Evolutionary conservation across 2,888 invertebrate genomes (phyloP), one percentile per base, ranked within the genome.

Genomic region (Heliconius erato): DNA sequence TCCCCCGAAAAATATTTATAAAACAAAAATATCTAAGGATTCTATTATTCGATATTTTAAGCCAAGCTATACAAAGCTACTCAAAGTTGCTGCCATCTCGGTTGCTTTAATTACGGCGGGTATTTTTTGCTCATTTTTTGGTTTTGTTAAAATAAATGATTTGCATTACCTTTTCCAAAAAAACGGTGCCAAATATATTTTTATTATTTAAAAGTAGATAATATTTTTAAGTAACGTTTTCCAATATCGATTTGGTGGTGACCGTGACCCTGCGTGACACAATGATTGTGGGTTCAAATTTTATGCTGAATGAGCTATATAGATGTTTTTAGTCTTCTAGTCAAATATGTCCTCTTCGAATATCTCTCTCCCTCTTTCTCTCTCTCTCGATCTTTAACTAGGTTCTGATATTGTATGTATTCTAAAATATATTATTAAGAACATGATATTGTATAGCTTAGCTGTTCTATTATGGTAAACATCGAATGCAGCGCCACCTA

Each of bases 11-110:
- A 71, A 77, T 77, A 78, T 77, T 71, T 77, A 16, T 72, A 77
- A 23, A 71, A 81, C 35, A 81, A 77, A 78, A 77, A 81, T 54
- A 77, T 67, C 59, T 44, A 81, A 81, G 63, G 74, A 77, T 71
- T 81, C 81, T 77, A 77, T 77, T 77, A 81, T 81, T 44, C 77
- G 71, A 26, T 59, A 44, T 81, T 81, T 77, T 68, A 78, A 71
- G 77, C 71, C 81, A 65, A 71, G 23, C 77, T 81, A 77, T 81
- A 44, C 54, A 81, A 77, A 76, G 81, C 71, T 71, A 44, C 78
- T 77, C 59, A 72, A 71, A 81, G 40, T 78, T 78, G 72, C 77
- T 72, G 71, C 63, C 77, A 44, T 77, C 65, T 71, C 65, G 44
- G 49, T 78, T n/a, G 40, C 44, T 78, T 72, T 54, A 78, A 78